Base-by-base conservation (phyloP, 2,888 invertebrate genomes). In the Sepiola atlantica region DNA sequence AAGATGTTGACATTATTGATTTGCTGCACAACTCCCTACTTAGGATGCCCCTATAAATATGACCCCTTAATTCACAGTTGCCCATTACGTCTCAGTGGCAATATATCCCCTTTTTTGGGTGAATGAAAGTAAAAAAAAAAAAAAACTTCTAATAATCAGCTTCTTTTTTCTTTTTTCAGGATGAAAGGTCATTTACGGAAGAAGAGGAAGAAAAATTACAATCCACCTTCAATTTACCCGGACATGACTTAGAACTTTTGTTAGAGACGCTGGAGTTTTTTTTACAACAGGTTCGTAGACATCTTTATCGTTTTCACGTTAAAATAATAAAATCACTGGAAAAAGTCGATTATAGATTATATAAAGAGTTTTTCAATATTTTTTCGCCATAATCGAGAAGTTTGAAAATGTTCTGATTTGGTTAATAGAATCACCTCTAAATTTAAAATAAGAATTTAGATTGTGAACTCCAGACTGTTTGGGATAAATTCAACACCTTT, bases 141-240 rank as follows among this genome's bases (percentile, higher is more conserved):
- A 45, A 45, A 45, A 45, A 45, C 2, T 45, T 45, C 45, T 45
- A 45, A 45, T 45, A 2, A n/a, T 45, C 45, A 45, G 8, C 2
- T 45, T 45, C 14, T 55, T 54, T 94, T 55, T 94, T 94, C 55
- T 55, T 91, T 93, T 94, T 95, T 93, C 95, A 97, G 97, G 96
- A 97, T 95, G 97, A 97, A 95, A 95, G 97, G 77, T 96, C 97
- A 94, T 97, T 97, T 95, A 96, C 96, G 57, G 97, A 97, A 91
- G 97, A 97, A 14, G 97, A 97, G 94, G 97, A 97, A 94, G 96
- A 96, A 77, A 97, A 97, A 93, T 95, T 97, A 55, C 96, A 97
- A 95, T 94, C 95, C 16, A 96, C 97, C 12, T 96, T 97, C 35
- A 95, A 95, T 54, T 94, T 97, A n/a, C 94, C 96, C 90, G 95